Evolutionary conservation across 2,113 vertebrate genomes (phyloP), one percentile per base, ranked within the genome.

Genomic region (Polypterus bichir): DNA sequence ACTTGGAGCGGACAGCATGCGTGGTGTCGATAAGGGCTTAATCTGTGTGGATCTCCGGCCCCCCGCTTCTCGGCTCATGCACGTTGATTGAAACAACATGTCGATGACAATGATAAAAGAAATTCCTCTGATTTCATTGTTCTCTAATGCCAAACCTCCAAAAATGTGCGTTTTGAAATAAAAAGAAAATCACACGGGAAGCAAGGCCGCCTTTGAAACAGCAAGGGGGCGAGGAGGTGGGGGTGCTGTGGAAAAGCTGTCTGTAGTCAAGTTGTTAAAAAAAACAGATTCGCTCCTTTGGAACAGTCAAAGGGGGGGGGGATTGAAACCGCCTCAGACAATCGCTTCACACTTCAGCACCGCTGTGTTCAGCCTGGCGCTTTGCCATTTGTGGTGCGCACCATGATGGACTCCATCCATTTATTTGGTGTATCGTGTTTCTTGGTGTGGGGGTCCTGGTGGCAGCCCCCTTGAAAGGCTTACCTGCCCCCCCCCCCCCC

Each of bases 61-160:
- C 59, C 27, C 69, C 65, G 69, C 69, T 75, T 69, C 68, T 72
- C 70, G 69, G 67, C 60, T 70, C 63, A 70, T 71, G 75, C 61
- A 53, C n/a, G 63, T 60, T 80, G 78, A 83, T 79, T 83, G 72
- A 70, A 81, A 80, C 81, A 81, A 79, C 74, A 83, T 83, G 79
- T 73, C 64, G 70, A 55, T 67, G 71, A 72, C 68, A 62, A 69
- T 64, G 70, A 80, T 80, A 74, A 79, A 80, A 78, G 68, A 76
- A 69, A 83, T 77, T 79, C 74, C 76, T 78, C 57, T 69, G 66
- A 76, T 79, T 79, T 77, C 68, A 79, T 74, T 74, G 71, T 77
- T 79, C 66, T 63, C 57, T 55, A 47, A 47, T 58, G 11, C 66
- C 70, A 70, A 63, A 64, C 62, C 63, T 59, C 62, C 65, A 71